Conservation (phyloP, 2,797 vertebrate genomes). For the Pygocentrus nattereri region DNA sequence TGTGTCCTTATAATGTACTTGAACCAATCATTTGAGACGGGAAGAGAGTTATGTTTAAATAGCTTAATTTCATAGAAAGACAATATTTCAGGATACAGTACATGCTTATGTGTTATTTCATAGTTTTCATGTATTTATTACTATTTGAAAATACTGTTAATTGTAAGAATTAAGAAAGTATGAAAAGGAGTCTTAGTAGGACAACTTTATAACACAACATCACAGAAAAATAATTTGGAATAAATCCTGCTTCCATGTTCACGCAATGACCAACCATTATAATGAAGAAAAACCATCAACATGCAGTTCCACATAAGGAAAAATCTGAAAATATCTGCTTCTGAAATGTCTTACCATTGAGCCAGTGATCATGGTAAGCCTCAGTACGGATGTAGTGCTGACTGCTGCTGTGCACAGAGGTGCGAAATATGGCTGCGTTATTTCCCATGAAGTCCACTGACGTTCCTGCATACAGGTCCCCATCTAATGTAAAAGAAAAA, state of each 20-base stretch:
- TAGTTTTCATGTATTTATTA: not conserved
- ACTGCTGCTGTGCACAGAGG: slow-evolving; percentile 70
- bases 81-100: not conserved
- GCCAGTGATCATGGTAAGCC: slow-evolving; percentile 87
- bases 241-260: no score
- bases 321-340: not conserved
- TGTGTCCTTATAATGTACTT: no score
- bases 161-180: no score
- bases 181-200: no score
- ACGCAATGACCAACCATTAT: no score
- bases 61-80: not conserved
- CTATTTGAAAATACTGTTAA: no score
- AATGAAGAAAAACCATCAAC: not conserved
- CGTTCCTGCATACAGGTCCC: slow-evolving; percentile 85
- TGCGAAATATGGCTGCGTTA: slow-evolving; percentile 84
- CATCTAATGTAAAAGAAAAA: slow-evolving; percentile 70
- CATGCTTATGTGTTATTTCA: no score
- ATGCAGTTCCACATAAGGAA: not conserved
- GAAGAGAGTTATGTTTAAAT: not conserved
- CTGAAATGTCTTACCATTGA: slow-evolving; percentile 76
- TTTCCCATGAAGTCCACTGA: slow-evolving; percentile 90
- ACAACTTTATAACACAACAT: no score
- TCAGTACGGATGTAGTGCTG: slow-evolving; percentile 87
- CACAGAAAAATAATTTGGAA: no score
- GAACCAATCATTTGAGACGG: no score